These are phyloP conservation scores for Elysia chlorotica DNA, from an alignment of 1,140 invertebrate genomes.

Conservation along the genomic window DNA sequence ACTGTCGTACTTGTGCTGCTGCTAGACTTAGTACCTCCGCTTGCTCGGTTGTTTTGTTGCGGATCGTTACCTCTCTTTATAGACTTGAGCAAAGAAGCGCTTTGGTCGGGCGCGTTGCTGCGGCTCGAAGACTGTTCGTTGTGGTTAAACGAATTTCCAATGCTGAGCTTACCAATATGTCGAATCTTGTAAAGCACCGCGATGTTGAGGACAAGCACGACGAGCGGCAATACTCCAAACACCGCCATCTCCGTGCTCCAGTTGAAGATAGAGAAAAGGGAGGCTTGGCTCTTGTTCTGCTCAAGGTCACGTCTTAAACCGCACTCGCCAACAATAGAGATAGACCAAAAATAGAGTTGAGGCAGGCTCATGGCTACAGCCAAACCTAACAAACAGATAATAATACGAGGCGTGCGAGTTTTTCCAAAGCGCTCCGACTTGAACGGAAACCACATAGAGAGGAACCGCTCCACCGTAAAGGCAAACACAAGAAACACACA, in stretches of 20 bases:
- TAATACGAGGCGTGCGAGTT: constrained; percentile 72
- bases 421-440: constrained; percentile 78
- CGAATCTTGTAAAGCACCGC: constrained; percentile 38
- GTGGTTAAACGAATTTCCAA: constrained; percentile 17
- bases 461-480: constrained; percentile 84
- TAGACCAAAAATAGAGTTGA: constrained; percentile 38
- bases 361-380: constrained; percentile 25
- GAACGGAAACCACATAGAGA: constrained; percentile 79
- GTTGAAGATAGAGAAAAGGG: constrained; percentile 40
- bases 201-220: constrained; percentile 45
- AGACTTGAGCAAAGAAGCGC: too few relatives aligned
- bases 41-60: too few relatives aligned
- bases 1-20: constrained; percentile 41
- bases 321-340: constrained; percentile 10
- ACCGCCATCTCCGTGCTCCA: constrained; percentile 48
- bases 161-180: constrained; percentile 17
- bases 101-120: too few relatives aligned
- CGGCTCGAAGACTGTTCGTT: too few relatives aligned
- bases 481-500: constrained; percentile 65
- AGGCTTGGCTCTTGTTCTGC: too few relatives aligned
- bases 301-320: constrained; percentile 8
- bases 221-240: constrained; percentile 44
- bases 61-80: too few relatives aligned
- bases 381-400: constrained; percentile 48
- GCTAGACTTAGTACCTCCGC: too few relatives aligned